phyloP scores from a whole-genome alignment of 1,140 invertebrate genomes.

The Drosophila pruinosa region DNA sequence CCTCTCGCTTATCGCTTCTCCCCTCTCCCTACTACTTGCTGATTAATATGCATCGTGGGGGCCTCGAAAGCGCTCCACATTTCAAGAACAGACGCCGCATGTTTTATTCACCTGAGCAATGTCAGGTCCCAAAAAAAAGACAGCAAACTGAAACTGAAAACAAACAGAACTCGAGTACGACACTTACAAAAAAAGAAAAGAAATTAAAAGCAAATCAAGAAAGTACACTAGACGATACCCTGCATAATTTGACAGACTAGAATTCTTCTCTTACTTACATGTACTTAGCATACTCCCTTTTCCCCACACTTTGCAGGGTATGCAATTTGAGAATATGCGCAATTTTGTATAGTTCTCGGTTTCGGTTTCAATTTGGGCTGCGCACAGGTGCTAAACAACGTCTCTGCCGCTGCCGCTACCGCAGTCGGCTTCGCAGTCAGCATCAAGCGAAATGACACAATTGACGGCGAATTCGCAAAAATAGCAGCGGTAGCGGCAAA shows the following conservation, averaged over 20 bases:
- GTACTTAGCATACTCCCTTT: background rate
- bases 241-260: no score
- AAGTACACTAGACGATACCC: background rate
- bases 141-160: constrained; percentile 32
- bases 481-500: constrained; percentile 1
- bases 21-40: no score
- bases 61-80: constrained; percentile 38
- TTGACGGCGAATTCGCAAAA: constrained; percentile 19
- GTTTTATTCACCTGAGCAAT: constrained; percentile 47
- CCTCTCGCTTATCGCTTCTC: no score
- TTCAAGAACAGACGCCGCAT: constrained; percentile 46
- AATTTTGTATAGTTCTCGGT: constrained; percentile 26
- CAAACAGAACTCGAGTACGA: constrained; percentile 15
- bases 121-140: constrained; percentile 20
- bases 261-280: no score
- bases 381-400: constrained; percentile 46
- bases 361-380: constrained; percentile 28
- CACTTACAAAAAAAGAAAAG: constrained; percentile 3
- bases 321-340: constrained; percentile 4
- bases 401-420: background rate
- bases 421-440: background rate
- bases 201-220: background rate
- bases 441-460: constrained; percentile 63
- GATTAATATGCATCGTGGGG: constrained; percentile 33
- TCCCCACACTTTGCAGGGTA: constrained; percentile 6